Evolutionary conservation across 2,888 invertebrate genomes (phyloP).

Genomic region (Megamerina dolium): DNA sequence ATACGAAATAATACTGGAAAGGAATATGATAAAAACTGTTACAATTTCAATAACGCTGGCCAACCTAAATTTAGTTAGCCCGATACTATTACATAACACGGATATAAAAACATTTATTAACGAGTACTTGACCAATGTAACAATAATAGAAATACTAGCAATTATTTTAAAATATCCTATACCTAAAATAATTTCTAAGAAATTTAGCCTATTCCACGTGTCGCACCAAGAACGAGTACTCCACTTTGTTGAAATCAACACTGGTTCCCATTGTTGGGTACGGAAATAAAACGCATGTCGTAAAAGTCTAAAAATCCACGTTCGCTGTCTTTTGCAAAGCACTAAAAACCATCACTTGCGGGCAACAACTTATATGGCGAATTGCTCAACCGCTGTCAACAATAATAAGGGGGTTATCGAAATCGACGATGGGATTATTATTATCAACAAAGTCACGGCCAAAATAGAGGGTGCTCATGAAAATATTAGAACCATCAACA

Average conservation of each 20-base stretch:
- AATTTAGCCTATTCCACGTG: conserved; percentile 1
- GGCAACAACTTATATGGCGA: not conserved
- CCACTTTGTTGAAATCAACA: not conserved
- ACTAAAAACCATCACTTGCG: not conserved
- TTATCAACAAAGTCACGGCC: not conserved
- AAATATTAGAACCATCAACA: too few relatives aligned
- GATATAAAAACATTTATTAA: conserved; percentile 2
- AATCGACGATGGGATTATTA: not conserved
- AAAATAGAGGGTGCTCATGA: too few relatives aligned
- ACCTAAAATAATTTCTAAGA: not conserved
- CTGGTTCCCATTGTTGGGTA: too few relatives aligned
- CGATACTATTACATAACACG: not conserved
- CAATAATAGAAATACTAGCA: conserved; percentile 3
- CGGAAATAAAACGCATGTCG: too few relatives aligned
- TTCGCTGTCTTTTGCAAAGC: conserved; percentile 1
- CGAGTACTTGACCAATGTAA: not conserved
- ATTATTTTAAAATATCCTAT: conserved; percentile 2
- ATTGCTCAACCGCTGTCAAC: not conserved
- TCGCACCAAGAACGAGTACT: not conserved
- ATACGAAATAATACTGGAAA: conserved; percentile 4
- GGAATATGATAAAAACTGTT: conserved; percentile 2
- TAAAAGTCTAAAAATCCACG: too few relatives aligned
- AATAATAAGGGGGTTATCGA: not conserved
- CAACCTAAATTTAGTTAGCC: not conserved
- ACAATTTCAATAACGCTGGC: conserved; percentile 3